Evolutionary conservation across 2,888 invertebrate genomes (phyloP).

Genomic region (Cybosia mesomella): DNA sequence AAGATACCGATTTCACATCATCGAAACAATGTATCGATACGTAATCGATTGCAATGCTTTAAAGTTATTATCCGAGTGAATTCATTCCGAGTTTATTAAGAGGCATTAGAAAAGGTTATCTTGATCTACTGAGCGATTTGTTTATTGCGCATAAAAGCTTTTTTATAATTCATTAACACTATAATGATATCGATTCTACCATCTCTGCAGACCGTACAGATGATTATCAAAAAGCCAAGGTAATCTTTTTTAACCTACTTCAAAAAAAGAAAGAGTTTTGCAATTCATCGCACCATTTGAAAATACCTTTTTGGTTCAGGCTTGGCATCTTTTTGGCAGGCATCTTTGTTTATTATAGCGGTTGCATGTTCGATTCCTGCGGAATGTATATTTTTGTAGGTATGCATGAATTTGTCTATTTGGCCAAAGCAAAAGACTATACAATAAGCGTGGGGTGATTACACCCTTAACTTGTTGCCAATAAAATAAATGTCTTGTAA

Average conservation of each 20-base stretch:
- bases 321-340: too few relatives aligned
- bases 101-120: slow-evolving; percentile 66
- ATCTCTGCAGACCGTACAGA: slow-evolving; percentile 15
- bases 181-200: slow-evolving; percentile 19
- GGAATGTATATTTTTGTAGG: too few relatives aligned
- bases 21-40: slow-evolving; percentile 26
- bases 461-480: too few relatives aligned
- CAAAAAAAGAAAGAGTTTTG: background rate
- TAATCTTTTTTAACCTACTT: slow-evolving; percentile 7
- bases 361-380: too few relatives aligned
- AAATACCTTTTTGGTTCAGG: too few relatives aligned
- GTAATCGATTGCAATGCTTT: slow-evolving; percentile 58
- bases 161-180: slow-evolving; percentile 34
- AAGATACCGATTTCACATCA: slow-evolving; percentile 9
- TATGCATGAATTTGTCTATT: too few relatives aligned
- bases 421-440: too few relatives aligned
- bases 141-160: slow-evolving; percentile 38
- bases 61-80: slow-evolving; percentile 53
- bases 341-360: too few relatives aligned
- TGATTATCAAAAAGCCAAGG: slow-evolving; percentile 8
- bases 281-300: slow-evolving; percentile 1
- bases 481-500: too few relatives aligned
- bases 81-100: slow-evolving; percentile 63
- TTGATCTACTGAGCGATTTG: slow-evolving; percentile 50
- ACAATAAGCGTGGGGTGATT: too few relatives aligned